A percentile compares a stretch with the other conserved stretches of the same genome.
These are phyloP conservation scores for Chironomus tepperi DNA, from an alignment of 1,140 invertebrate genomes.

Conservation along the genomic window DNA sequence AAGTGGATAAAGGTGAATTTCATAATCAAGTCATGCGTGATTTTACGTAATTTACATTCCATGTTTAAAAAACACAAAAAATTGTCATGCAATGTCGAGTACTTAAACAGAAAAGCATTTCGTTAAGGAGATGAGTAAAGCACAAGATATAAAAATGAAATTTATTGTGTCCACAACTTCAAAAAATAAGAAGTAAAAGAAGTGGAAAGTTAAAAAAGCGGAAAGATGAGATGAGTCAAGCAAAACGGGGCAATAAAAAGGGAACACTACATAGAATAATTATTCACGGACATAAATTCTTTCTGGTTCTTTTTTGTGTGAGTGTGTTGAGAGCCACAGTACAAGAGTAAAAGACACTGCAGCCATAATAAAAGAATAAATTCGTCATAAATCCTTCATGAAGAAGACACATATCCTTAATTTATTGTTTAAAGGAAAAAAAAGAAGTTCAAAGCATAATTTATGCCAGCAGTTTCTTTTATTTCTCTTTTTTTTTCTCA, in stretches of 20 bases:
- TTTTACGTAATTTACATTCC: no score
- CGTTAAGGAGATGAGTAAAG: no score
- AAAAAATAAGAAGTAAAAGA: not conserved
- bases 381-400: slow-evolving; percentile 21
- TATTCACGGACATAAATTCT: slow-evolving; percentile 22
- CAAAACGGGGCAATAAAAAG: not conserved
- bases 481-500: not conserved
- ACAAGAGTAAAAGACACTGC: not conserved
- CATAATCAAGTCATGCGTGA: no score
- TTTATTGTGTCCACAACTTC: not conserved
- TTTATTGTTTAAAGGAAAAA: slow-evolving; percentile 20
- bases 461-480: slow-evolving; percentile 17
- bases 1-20: no score
- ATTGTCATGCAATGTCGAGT: no score
- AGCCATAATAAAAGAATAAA: slow-evolving; percentile 21
- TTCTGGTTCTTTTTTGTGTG: not conserved
- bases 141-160: not conserved
- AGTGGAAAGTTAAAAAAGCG: not conserved
- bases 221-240: not conserved
- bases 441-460: slow-evolving; percentile 18
- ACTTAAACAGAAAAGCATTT: no score
- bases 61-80: no score
- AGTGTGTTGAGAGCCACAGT: not conserved
- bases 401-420: slow-evolving; percentile 21
- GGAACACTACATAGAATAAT: not conserved